Base-by-base conservation (phyloP, 2,888 invertebrate genomes). In the Xestia rhomboidea region DNA sequence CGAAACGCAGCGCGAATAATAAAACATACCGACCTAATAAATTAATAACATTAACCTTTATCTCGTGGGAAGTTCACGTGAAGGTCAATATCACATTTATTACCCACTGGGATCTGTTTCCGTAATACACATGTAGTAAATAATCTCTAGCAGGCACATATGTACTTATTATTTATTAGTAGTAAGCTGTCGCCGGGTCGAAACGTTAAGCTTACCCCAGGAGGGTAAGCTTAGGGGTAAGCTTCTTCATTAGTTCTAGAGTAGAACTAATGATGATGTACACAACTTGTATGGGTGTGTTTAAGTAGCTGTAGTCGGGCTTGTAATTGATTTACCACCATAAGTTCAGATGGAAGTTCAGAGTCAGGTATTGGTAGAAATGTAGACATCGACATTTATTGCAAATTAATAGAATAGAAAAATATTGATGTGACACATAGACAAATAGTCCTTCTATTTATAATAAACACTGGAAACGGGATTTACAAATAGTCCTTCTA, bases 91-190 rank as follows among this genome's bases (percentile, higher is more conserved):
- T 46, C 30, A 30, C 46, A 21, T 41, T 62, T 70, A 69, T 24
- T 27, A 62, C 18, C 64, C 27, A 3, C 41, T 11, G 27, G 11
- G 13, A 44, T 41, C 30, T 24, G 49, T 5, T 67, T 49, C 24
- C 60, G 41, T 77, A 67, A n/a, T 49, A 51, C 7, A 18, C 18
- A 27, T 11, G 34, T 27, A 34, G 41, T 49, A 57, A 21, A 62
- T 62, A 64, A 38, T 60, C 24, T 51, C 49, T 34, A 44, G 30
- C 21, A 34, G 18, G 64, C 30, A 57, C 11, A n/a, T 44, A 18
- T 18, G 13, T 63, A 38, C 34, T 34, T 75, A 81, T 81, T 81
- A 80, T 81, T 81, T 74, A 81, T 80, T 80, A 70, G 30, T 66
- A 54, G 44, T 80, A 80, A 70, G 69, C 68, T 68, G 64, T 15